Evolutionary conservation across 2,797 vertebrate genomes (phyloP).

Genomic region (Oryzias dopingdopingensis): DNA sequence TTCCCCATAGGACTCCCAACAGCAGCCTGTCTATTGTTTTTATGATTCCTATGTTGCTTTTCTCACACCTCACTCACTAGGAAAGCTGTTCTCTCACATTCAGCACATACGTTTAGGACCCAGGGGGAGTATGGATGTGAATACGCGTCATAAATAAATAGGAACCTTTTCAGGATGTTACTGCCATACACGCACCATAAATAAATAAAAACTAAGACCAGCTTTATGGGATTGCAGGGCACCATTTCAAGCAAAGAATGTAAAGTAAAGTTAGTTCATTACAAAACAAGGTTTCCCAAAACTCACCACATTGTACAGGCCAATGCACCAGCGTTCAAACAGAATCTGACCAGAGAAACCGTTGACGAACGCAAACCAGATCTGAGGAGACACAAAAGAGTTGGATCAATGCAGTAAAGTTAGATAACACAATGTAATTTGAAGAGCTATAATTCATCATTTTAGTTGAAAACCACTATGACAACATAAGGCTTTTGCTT

Average conservation of each 20-base stretch:
- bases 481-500: not conserved
- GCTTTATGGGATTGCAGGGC: slow-evolving; percentile 53
- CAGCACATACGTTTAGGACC: slow-evolving; percentile 72
- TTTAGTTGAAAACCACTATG: not conserved
- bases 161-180: slow-evolving; percentile 66
- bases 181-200: slow-evolving; percentile 67
- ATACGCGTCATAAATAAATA: slow-evolving; percentile 76
- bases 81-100: slow-evolving; percentile 72
- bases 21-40: slow-evolving; percentile 64
- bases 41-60: slow-evolving; percentile 61
- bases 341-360: slow-evolving; percentile 99
- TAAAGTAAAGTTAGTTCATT: slow-evolving; percentile 37
- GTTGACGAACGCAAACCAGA: slow-evolving; percentile 99
- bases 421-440: slow-evolving; percentile 10
- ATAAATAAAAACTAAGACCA: slow-evolving; percentile 30
- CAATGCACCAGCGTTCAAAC: slow-evolving; percentile 98
- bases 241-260: slow-evolving; percentile 44
- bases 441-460: not conserved
- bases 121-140: slow-evolving; percentile 69
- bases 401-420: not conserved
- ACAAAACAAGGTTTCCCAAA: slow-evolving; percentile 39
- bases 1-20: slow-evolving; percentile 64
- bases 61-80: slow-evolving; percentile 66
- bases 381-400: slow-evolving; percentile 72
- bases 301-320: slow-evolving; percentile 99